These are phyloP conservation scores for Eupeodes corollae DNA, from an alignment of 1,140 invertebrate genomes.

Conservation along the genomic window DNA sequence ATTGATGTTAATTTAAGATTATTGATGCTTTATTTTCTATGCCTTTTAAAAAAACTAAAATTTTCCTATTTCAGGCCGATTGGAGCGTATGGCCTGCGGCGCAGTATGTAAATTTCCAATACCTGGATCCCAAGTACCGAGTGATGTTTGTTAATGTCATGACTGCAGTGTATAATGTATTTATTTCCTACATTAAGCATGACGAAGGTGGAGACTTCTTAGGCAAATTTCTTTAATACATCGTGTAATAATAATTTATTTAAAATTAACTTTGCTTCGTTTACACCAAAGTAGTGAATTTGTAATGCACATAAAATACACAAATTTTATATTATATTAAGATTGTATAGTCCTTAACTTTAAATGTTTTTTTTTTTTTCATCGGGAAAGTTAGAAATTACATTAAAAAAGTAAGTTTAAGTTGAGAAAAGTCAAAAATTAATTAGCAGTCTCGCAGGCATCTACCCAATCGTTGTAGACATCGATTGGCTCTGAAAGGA, in stretches of 20 bases:
- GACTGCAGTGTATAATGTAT: constrained; percentile 67
- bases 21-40: no score
- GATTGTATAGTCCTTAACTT: no score
- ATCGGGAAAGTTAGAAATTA: background rate
- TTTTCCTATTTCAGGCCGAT: constrained; percentile 44
- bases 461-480: constrained; percentile 99
- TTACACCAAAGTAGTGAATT: no score
- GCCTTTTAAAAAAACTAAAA: no score
- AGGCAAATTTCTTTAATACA: no score
- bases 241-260: no score
- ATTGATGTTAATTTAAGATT: no score
- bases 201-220: constrained; percentile 17
- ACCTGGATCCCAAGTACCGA: constrained; percentile 59
- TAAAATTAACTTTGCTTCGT: no score
- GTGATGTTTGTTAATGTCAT: constrained; percentile 68
- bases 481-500: constrained; percentile 93
- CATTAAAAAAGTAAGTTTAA: background rate
- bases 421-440: constrained; percentile 17
- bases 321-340: no score
- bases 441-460: constrained; percentile 90
- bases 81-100: constrained; percentile 72
- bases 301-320: no score
- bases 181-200: constrained; percentile 71
- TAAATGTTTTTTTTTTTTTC: no score
- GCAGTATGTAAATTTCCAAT: constrained; percentile 70